Base-by-base conservation (phyloP, 2,113 vertebrate genomes). In the Tautogolabrus adspersus region DNA sequence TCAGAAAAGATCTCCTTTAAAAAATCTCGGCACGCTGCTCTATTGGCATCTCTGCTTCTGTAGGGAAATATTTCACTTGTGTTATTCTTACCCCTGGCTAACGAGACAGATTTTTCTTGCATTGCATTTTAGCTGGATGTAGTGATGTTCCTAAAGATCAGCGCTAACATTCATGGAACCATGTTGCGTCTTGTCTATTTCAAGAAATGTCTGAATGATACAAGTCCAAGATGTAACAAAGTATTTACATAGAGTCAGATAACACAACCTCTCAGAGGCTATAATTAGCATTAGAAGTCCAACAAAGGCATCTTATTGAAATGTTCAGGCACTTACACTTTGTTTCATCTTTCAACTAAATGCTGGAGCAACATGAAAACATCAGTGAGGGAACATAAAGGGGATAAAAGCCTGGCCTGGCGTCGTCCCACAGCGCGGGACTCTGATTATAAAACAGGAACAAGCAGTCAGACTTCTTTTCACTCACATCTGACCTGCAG, bases 401-500 rank as follows among this genome's bases (percentile, higher is more conserved):
- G 49, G 19, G 19, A 21, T 63, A 4, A 75, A 80, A 63, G 40
- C 49, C 19, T 12, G 18, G 26, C 63, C 71, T 52, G 67, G 49
- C 19, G 1, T 71, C 9, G 3, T 60, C 70, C 75, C 52, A 15
- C 34, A 58, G 70, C 22, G 42, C 10, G 6, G 54, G 23, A 75
- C 55, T 22, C 23, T 55, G 54, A n/a, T 5, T 74, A 52, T 76
- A 44, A 78, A 83, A 83, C 69, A 68, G 70, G 44, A 83, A 21
- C 60, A 56, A 30, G 59, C 9, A 59, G 59, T 65, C 52, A 47
- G 63, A 75, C 68, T 66, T 76, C 56, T 79, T 61, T 77, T 86
- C 61, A 55, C 22, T 86, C 62, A 62, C 58, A 64, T 44, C 55
- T 81, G 62, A 87, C 79, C 73, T 63, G 82, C 73, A 89, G 77